Percentiles rank a stretch among this genome's conserved stretches.
Evolutionary conservation across 2,113 vertebrate genomes (phyloP).

Genomic region (Todiramphus chloris): DNA sequence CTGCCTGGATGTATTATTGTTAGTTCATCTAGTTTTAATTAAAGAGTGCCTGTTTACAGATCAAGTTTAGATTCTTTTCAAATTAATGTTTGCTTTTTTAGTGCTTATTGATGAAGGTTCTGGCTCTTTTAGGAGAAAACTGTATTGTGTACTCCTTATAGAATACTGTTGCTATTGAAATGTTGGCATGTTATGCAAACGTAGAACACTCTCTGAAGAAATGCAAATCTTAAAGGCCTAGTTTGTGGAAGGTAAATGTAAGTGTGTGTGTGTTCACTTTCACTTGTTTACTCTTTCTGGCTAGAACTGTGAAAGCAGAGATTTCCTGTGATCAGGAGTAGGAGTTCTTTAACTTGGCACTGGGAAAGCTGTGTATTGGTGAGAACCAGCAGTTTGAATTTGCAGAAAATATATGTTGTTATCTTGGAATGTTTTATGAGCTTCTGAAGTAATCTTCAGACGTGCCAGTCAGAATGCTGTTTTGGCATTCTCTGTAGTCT

Average conservation of each 20-base stretch:
- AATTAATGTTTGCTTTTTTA: not conserved
- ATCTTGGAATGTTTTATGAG: not conserved
- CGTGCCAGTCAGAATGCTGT: not conserved
- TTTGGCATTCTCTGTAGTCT: not conserved
- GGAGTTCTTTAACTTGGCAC: not conserved
- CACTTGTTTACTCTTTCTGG: not conserved
- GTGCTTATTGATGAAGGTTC: not conserved
- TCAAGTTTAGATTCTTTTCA: not conserved
- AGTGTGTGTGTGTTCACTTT: fast-evolving
- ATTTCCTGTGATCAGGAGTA: not conserved
- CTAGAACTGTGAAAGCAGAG: not conserved
- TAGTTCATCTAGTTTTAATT: not conserved
- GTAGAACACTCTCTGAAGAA: not conserved
- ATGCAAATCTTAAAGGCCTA: not conserved
- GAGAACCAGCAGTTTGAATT: not conserved
- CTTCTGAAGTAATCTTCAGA: not conserved
- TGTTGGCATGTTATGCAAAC: not conserved
- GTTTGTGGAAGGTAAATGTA: not conserved
- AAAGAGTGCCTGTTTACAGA: not conserved
- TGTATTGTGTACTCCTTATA: fast-evolving
- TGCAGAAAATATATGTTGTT: not conserved
- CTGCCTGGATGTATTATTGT: not conserved
- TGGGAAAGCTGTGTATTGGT: not conserved
- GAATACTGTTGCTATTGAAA: not conserved
- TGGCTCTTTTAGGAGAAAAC: not conserved